Evolutionary conservation across 2,797 vertebrate species (phyloP), one percentile per base, ranked within the genome.

Genomic region (Falco concolor): DNA sequence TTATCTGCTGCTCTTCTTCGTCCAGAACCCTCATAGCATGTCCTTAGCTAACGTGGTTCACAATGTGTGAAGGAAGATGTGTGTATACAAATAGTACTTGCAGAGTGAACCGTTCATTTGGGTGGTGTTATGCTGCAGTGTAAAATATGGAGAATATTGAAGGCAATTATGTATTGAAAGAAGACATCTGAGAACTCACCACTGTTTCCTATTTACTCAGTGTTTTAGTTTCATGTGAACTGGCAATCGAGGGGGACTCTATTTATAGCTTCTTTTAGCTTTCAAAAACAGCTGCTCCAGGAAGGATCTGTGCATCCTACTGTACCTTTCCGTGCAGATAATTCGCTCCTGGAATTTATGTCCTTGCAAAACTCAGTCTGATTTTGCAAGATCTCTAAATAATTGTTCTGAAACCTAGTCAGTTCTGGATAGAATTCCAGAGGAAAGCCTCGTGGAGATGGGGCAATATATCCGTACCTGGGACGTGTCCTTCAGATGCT

Each of bases 181-280:
- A 74, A 81, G 32, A 36, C 30, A 10, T 61, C 13, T 44, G 54
- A 84, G 65, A 78, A 32, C 42, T 74, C 45, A 57, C 63, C 78
- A 27, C 56, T 56, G 44, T 89, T 93, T 96, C 67, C 67, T 76
- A 44, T 88, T 75, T 87, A 53, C 52, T 85, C 68, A 2, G 21
- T 89, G 65, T 72, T 86, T 75, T 16, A 75, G 77, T 81, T 97
- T 84, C 65, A 49, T 88, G 65, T 84, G 93, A 92, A 72, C 87
- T 75, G 87, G 83, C 87, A 95, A 63, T 95, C 74, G 84, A 88
- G 44, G 59, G 83, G 36, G n/a, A 10, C 59, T 87, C 88, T 96
- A 95, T 95, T 90, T 93, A 95, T 97, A 96, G 67, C 50, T 40
- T 27, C 81, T 77, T 65, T 78, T 54, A 70, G 94, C 86, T 87